Evolutionary conservation across 2,113 vertebrate genomes (phyloP), one percentile per base, ranked within the genome.

Genomic region (Equus quagga): DNA sequence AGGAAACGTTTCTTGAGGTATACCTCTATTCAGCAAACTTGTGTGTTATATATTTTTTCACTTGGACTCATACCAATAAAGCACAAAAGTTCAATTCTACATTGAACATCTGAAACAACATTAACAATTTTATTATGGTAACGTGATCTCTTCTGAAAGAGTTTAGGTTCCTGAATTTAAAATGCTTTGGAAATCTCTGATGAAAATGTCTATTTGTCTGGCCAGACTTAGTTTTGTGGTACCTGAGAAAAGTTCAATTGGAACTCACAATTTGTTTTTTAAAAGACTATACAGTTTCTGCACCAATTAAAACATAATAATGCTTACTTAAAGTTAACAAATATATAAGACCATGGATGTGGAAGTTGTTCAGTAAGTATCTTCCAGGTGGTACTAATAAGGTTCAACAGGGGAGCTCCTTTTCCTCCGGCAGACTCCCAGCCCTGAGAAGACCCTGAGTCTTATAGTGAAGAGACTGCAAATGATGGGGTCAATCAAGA

Each of bases 181-280:
- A 78, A 84, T 87, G 75, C 58, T 83, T 70, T 90, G 12, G 41
- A 86, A 94, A 87, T 64, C 78, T 85, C 62, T 64, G 56, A 82
- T 82, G 91, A 67, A 91, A 91, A 89, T 64, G 79, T 84, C 60
- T 91, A 33, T 85, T 64, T 69, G 8, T 94, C 62, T 93, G 69
- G 44, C 31, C 46, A 88, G 80, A 65, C 33, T 89, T 79, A 83
- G 70, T 92, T 83, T 81, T 89, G 21, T 15, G 7, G 12, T 79
- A 79, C 56, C 54, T 58, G 26, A 97, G 44, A 85, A 92, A 92
- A 94, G 46, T 46, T 89, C 62, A 86, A 44, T 69, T 24, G 60
- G 75, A 91, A 49, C 46, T 81, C 89, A 88, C 5, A 58, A 79
- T 70, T 62, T 78, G 33, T 23, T 91, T 69, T 56, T 36, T 65